Percentiles rank a stretch among this genome's conserved stretches.
These are phyloP conservation scores for Saccopteryx bilineata DNA, from an alignment of 2,113 vertebrate species.

Conservation along the genomic window DNA sequence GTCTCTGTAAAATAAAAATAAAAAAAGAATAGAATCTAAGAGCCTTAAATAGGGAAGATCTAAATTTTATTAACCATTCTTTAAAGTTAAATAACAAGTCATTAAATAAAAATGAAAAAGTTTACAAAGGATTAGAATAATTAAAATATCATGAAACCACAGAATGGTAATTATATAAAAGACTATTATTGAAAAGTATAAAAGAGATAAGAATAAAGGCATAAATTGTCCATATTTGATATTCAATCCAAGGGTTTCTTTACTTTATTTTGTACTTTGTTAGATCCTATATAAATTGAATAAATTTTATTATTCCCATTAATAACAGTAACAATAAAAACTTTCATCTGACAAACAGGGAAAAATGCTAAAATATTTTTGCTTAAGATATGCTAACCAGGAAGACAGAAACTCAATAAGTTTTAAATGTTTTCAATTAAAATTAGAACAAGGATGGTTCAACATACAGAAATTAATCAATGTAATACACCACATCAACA, in stretches of 20 bases:
- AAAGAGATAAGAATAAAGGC: not conserved
- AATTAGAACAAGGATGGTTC: not conserved
- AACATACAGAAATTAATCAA: no score
- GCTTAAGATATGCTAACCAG: slow-evolving; percentile 22
- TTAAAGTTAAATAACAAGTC: not conserved
- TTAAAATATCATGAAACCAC: not conserved
- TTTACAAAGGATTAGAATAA: not conserved
- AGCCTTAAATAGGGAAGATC: not conserved
- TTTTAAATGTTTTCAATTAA: not conserved
- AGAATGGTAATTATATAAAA: not conserved
- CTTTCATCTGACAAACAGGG: not conserved
- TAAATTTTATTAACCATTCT: not conserved
- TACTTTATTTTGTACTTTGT: not conserved
- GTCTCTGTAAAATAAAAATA: no score
- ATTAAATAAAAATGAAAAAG: not conserved
- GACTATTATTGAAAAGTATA: not conserved
- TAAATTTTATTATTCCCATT: not conserved
- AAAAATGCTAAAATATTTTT: slow-evolving; percentile 16
- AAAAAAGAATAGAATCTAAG: slow-evolving; percentile 11
- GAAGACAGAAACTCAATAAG: not conserved
- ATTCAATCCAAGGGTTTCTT: not conserved
- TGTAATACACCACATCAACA: no score
- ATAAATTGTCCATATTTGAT: not conserved
- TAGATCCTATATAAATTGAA: not conserved
- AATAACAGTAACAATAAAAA: not conserved